Conservation (phyloP, 2,113 vertebrate species). For the Leptosomus discolor region DNA sequence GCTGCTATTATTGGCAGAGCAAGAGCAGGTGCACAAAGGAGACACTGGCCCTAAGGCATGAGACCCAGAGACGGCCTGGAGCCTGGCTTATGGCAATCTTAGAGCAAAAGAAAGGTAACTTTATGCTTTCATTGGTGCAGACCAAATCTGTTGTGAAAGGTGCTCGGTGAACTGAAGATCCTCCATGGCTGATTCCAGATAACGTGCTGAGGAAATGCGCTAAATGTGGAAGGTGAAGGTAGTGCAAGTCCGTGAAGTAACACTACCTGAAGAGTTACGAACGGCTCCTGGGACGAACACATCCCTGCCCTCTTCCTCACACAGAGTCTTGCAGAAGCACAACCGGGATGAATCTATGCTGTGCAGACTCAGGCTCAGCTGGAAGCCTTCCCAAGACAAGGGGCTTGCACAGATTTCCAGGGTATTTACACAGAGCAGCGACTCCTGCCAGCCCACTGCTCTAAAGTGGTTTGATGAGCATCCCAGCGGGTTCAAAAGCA, state of each 20-base stretch:
- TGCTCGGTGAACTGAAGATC: background rate
- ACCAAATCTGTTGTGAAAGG: background rate
- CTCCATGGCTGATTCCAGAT: background rate
- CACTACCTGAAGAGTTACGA: fast-evolving
- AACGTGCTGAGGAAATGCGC: fast-evolving
- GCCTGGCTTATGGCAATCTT: background rate
- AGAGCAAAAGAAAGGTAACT: background rate
- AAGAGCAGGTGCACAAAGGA: background rate
- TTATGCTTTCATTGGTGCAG: background rate
- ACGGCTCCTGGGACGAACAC: background rate
- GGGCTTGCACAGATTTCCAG: background rate
- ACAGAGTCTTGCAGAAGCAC: background rate
- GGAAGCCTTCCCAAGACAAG: background rate
- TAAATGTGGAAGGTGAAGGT: background rate
- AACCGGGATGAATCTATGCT: no score
- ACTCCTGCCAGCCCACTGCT: background rate
- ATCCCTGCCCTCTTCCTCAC: background rate
- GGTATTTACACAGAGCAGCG: background rate
- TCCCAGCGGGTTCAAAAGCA: background rate
- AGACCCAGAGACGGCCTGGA: fast-evolving
- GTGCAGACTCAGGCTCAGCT: background rate
- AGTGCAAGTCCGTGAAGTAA: background rate
- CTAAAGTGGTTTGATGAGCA: background rate
- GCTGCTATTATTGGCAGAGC: background rate
- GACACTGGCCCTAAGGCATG: background rate